Conservation (phyloP, 2,797 vertebrate species). For the Takifugu rubripes region DNA sequence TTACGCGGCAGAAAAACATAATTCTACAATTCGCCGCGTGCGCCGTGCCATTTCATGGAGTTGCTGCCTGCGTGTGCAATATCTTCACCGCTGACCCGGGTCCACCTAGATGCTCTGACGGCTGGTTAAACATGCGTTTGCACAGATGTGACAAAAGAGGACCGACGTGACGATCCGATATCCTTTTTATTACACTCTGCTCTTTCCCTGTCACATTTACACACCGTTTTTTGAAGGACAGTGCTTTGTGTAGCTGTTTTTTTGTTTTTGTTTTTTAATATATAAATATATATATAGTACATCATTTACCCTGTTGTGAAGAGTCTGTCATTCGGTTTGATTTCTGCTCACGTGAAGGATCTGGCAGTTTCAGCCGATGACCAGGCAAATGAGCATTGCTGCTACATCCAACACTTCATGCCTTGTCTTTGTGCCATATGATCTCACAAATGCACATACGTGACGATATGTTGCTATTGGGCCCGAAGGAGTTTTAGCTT, state of each 20-base stretch:
- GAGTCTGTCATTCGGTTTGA: constrained; percentile 36
- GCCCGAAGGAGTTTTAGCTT: constrained; percentile 4
- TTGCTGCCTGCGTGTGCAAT: constrained; percentile 78
- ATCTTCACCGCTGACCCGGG: constrained; percentile 69
- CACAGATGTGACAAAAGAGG: constrained; percentile 49
- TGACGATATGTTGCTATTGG: constrained; percentile 26
- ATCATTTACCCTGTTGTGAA: constrained; percentile 45
- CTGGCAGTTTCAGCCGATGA: constrained; percentile 23
- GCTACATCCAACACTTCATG: constrained; percentile 72
- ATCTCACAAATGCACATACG: constrained; percentile 35
- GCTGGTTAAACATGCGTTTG: constrained; percentile 41
- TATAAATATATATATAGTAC: constrained; percentile 1
- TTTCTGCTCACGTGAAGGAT: constrained; percentile 23
- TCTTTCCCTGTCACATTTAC: constrained; percentile 34
- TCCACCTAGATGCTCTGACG: constrained; percentile 64
- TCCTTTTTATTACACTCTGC: constrained; percentile 38
- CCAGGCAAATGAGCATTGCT: constrained; percentile 60
- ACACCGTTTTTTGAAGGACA: constrained; percentile 39
- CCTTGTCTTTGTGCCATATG: constrained; percentile 71
- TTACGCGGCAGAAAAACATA: constrained; percentile 42
- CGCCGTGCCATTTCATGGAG: constrained; percentile 70
- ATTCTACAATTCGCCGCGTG: constrained; percentile 65
- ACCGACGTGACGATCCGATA: constrained; percentile 29
- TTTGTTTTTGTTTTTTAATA: neutral
- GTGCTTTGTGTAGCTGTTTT: constrained; percentile 52